Base-by-base conservation (phyloP, 2,888 invertebrate species). In the Diplazon laetatorius region DNA sequence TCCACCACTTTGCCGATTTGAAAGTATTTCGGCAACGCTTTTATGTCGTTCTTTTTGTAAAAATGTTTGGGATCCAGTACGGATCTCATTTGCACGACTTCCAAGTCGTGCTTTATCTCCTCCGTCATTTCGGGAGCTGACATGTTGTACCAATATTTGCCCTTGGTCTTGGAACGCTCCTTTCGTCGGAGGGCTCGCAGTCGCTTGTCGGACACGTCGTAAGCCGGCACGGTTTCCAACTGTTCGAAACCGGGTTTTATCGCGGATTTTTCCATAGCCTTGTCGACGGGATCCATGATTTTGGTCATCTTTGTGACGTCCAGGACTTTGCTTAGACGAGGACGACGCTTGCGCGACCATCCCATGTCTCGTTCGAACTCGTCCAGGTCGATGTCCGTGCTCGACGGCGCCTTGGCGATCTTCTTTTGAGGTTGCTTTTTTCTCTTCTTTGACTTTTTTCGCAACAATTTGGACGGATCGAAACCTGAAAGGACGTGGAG, bases 41-140 rank as follows among this genome's bases (percentile, higher is more conserved):
- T 95, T 82, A 95, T 93, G 87, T 97, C 97, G 89, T 97, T 97
- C 87, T 96, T 96, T 91, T 98, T 98, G 92, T 99, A 99, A 92
- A 98, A 99, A 83, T 95, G 95, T 90, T 98, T 98, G 0, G 98
- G 97, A 92, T 99, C 96, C 10, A 99, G 91, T 0, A 94, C 96
- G 0, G 97, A 96, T 85, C 99, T 94, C 98, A 99, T 98, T 91
- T 97, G 96, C 0, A 99, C 92, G 10, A 98, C 92, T 92, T 96
- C 95, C 10, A 99, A 92, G 91, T 99, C 98, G 87, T 95, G 95
- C 90, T 95, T 95, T 57, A 96, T 91, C 89, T 98, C 98, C 30
- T 97, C 96, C 0, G 97, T 98, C 84, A 98, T 90, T 91, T 98
- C 98, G 12, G 97, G 95, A 0, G 97, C 97, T 10, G 96, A 95